Conservation (phyloP, 2,888 invertebrate species). For the Lutraria lutraria region DNA sequence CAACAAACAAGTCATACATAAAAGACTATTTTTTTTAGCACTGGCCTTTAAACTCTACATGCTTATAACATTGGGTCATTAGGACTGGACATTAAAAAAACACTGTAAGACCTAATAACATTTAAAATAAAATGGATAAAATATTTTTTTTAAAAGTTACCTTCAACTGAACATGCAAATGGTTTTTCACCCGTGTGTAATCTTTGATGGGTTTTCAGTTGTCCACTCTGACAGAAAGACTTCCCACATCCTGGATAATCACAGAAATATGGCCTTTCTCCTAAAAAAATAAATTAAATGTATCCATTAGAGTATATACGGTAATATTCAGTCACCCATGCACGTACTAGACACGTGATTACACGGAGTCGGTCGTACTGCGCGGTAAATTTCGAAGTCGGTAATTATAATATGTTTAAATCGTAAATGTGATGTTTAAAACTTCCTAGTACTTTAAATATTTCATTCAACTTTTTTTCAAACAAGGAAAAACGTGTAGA, state of each 20-base stretch:
- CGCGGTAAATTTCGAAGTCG: not conserved
- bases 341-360: not conserved
- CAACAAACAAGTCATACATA: no score
- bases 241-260: slow-evolving; percentile 91
- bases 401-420: not conserved
- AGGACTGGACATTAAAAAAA: no score
- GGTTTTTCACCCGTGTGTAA: slow-evolving; percentile 93
- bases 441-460: not conserved
- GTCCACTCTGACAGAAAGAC: slow-evolving; percentile 92
- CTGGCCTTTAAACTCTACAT: no score
- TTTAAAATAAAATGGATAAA: not conserved
- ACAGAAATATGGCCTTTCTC: slow-evolving; percentile 92
- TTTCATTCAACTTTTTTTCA: not conserved
- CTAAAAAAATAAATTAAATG: slow-evolving; percentile 86
- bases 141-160: slow-evolving; percentile 70
- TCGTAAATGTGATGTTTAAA: not conserved
- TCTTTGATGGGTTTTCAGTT: slow-evolving; percentile 92
- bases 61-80: no score
- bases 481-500: not conserved
- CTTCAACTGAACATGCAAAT: slow-evolving; percentile 89
- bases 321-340: not conserved
- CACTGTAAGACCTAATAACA: no score
- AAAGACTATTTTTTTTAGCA: no score
- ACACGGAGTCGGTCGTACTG: not conserved
- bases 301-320: not conserved